Percentiles rank a stretch among this genome's conserved stretches.
phyloP scores from a whole-genome alignment of 2,888 invertebrate species.

The Chaetogeoica ovagalla region DNA sequence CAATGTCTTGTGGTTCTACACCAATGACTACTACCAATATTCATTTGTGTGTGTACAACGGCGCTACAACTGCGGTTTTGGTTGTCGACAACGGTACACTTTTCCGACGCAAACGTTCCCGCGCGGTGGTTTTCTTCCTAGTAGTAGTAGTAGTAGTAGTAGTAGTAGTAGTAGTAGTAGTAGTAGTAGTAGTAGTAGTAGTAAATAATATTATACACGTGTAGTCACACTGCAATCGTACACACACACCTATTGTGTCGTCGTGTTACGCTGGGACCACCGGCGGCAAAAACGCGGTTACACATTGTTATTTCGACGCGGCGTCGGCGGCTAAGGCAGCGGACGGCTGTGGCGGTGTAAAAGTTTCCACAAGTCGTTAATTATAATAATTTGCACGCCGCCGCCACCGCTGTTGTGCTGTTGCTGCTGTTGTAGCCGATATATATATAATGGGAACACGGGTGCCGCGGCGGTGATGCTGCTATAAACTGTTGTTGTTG shows the following conservation, averaged over 20 bases:
- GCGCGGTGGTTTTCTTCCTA: not conserved
- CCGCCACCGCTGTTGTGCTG: conserved; percentile 10
- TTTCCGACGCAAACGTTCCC: too few species aligned
- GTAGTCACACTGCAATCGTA: not conserved
- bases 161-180: too few species aligned
- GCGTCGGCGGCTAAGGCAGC: not conserved
- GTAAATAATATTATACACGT: too few species aligned
- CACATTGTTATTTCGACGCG: conserved; percentile 15
- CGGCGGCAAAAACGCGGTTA: conserved; percentile 42
- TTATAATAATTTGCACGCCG: conserved; percentile 53
- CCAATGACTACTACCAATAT: too few species aligned
- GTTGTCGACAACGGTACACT: not conserved
- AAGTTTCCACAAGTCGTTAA: conserved; percentile 53
- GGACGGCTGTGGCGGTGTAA: conserved; percentile 9
- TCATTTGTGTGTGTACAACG: too few species aligned
- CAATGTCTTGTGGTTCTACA: too few species aligned
- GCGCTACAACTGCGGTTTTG: not conserved
- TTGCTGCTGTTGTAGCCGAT: not conserved
- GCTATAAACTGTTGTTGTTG: conserved; percentile 52
- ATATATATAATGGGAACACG: too few species aligned
- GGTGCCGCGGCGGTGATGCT: not conserved
- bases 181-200: too few species aligned
- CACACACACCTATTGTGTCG: conserved; percentile 13
- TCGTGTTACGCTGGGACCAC: not conserved
- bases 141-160: too few species aligned